Conservation (phyloP, 2,888 invertebrate genomes). For the Polyploca ridens region DNA sequence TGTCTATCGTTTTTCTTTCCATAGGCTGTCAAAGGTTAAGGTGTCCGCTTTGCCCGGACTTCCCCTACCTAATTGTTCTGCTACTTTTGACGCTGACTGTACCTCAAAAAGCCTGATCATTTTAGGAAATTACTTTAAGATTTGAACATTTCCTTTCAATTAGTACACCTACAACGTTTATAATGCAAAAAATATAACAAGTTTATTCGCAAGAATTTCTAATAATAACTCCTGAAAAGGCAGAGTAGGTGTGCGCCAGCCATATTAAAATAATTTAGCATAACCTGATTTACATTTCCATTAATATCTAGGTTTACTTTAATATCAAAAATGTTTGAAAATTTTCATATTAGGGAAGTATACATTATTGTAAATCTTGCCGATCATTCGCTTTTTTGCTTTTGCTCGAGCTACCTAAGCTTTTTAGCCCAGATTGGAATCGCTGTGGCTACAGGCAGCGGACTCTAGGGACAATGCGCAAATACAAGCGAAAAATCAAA, state of each 20-base stretch:
- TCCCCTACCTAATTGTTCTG: too few relatives aligned
- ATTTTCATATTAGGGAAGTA: background rate
- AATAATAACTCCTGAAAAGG: slow-evolving; percentile 5
- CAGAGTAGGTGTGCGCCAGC: slow-evolving; percentile 2
- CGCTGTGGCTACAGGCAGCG: too few relatives aligned
- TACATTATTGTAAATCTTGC: background rate
- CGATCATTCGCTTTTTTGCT: too few relatives aligned
- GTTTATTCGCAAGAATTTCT: background rate
- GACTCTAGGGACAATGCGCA: too few relatives aligned
- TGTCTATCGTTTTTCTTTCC: too few relatives aligned
- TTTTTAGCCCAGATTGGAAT: too few relatives aligned
- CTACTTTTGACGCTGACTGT: too few relatives aligned
- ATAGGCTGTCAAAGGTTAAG: too few relatives aligned
- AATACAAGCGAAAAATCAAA: too few relatives aligned
- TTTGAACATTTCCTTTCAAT: background rate
- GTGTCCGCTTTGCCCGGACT: too few relatives aligned
- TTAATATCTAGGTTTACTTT: slow-evolving; percentile 5
- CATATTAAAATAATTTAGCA: slow-evolving; percentile 5
- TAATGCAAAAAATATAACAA: background rate
- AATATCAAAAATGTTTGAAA: background rate
- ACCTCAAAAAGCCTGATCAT: background rate
- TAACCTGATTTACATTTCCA: slow-evolving; percentile 5
- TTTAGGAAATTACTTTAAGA: too few relatives aligned
- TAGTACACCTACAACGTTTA: background rate
- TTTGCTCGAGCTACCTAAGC: too few relatives aligned